Base-by-base conservation (phyloP, 2,113 vertebrate species). In the Corydoras maculifer region DNA sequence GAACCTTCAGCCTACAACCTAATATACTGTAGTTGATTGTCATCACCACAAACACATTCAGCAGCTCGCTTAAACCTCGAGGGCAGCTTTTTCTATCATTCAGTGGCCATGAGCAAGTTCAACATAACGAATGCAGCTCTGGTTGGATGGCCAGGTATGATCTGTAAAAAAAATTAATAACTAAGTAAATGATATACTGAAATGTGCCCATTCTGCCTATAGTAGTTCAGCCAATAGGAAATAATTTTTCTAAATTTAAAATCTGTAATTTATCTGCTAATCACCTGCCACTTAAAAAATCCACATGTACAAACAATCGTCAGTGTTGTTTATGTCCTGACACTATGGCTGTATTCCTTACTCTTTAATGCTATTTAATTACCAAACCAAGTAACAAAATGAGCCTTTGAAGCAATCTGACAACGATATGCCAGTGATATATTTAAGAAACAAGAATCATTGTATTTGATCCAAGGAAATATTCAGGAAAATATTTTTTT, bases 261-360 rank as follows among this genome's bases (percentile, higher is more conserved):
- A 25, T 25, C 18, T 25, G 18, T 25, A 25, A 25, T 25, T 25
- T 25, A 25, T 25, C 12, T 55, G 12, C 14, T 55, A 50, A 55
- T 10, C 14, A 13, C 53, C 4, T 13, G 53, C 4, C 9, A 9
- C 53, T 55, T 55, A 55, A 14, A 57, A n/a, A 57, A n/a, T 43
- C 43, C 14, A 51, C 18, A 5, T 48, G 12, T 62, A 18, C 12
- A 53, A 14, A 58, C 50, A 74, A 68, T 53, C 68, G 65, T 62
- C 58, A 43, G 54, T 14, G 65, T 18, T 68, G 9, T 31, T 58
- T 62, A 35, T 70, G 49, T 57, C 69, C 15, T 60, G 53, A 58
- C 9, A 30, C 29, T 31, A 77, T 68, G 72, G 76, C 76, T 77
- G 14, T 77, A 58, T 35, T 74, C 76, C 68, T 62, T 15, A 13